phyloP scores from a whole-genome alignment of 2,113 vertebrate species.

The Ciconia boyciana region DNA sequence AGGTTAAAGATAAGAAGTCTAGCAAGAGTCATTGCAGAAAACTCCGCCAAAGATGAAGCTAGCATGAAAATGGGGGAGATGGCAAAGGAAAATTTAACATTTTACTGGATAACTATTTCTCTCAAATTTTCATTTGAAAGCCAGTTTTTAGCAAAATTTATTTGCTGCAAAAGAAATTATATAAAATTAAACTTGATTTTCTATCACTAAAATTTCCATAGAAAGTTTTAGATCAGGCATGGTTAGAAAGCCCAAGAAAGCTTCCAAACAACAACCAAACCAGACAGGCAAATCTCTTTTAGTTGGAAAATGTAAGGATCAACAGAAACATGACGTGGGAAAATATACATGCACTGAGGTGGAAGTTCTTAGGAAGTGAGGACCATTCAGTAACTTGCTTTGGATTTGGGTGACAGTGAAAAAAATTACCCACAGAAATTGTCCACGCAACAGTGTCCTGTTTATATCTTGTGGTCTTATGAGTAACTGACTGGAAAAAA shows the following conservation, averaged over 20 bases:
- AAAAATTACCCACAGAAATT: constrained; percentile 31
- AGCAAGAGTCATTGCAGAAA: background rate
- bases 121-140: background rate
- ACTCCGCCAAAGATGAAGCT: background rate
- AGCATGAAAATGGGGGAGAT: background rate
- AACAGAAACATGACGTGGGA: background rate
- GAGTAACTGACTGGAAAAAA: constrained; percentile 78
- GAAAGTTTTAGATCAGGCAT: background rate
- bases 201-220: background rate
- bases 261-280: background rate
- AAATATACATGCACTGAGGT: background rate
- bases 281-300: background rate
- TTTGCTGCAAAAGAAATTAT: background rate
- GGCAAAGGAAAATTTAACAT: background rate
- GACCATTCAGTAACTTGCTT: background rate
- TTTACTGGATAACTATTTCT: background rate
- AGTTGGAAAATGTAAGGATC: background rate
- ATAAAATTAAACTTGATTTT: background rate
- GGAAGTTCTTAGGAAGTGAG: constrained; percentile 26
- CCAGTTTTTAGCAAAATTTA: background rate
- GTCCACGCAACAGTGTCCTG: constrained; percentile 72
- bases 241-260: background rate
- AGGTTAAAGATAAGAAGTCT: background rate
- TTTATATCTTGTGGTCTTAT: constrained; percentile 79
- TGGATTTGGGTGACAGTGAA: constrained; percentile 33